Base-by-base conservation (phyloP, 2,113 vertebrate species). In the Proterorhinus semilunaris region DNA sequence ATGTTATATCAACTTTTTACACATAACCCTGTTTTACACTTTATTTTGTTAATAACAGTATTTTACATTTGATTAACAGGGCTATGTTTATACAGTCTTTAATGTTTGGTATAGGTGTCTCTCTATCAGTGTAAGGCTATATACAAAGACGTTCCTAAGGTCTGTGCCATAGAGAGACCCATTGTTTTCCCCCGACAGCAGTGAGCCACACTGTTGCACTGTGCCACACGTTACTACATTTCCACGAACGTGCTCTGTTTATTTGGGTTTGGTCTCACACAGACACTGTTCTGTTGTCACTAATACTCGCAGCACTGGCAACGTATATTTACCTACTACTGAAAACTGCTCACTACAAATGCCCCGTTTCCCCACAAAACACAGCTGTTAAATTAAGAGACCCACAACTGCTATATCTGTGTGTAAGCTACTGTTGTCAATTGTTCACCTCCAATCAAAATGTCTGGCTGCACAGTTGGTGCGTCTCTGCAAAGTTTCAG, bases 201-300 rank as follows among this genome's bases (percentile, higher is more conserved):
- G 58, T 6, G 7, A 44, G 12, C 49, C 58, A 44, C 58, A 44
- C 54, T 27, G 8, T 36, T 57, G 54, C 42, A 45, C 36, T 45
- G 58, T 44, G 58, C 58, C 42, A 61, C 58, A 44, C 13, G 42
- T 44, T 61, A 6, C 13, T 44, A 15, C 42, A 42, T 61, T 61
- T 61, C 42, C 58, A 59, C 36, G 36, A 59, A 43, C 57, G 44
- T 42, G 55, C 55, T 61, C 42, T 61, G 58, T 61, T 61, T 61
- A 61, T 61, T 61, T 61, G 58, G 58, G 58, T 61, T 61, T 61
- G 13, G 58, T 61, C 42, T 15, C 43, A 45, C 58, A 61, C 58
- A 61, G 42, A 61, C 58, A 61, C 43, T n/a, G 58, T 61, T 61
- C 58, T 61, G 58, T 61, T 61, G 13, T 42, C 42, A n/a, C 58